Evolutionary conservation across 1,140 invertebrate genomes (phyloP).

Genomic region (Frieseomelitta varia): DNA sequence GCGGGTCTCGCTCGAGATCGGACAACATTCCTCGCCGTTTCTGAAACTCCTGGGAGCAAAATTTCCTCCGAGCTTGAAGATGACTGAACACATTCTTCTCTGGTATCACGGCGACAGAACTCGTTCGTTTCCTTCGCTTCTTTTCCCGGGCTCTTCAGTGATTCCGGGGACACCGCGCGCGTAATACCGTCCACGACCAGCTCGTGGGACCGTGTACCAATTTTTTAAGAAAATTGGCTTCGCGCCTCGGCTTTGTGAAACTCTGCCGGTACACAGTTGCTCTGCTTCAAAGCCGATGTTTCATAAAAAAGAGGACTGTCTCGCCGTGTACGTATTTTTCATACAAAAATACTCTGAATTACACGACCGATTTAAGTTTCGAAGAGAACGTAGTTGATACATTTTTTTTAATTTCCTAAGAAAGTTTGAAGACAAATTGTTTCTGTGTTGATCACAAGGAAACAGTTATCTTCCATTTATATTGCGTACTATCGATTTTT

Average conservation of each 20-base stretch:
- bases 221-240: constrained; percentile 18
- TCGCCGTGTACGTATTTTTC: background rate
- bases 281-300: background rate
- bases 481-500: no score
- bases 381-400: background rate
- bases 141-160: background rate
- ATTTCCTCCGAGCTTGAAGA: constrained; percentile 15
- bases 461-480: no score
- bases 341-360: background rate
- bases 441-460: no score
- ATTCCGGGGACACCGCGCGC: constrained; percentile 1
- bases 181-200: background rate
- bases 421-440: background rate
- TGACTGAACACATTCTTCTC: constrained; percentile 41
- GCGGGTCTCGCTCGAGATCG: background rate
- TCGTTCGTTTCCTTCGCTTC: constrained; percentile 20
- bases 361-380: background rate
- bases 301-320: background rate
- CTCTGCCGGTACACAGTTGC: background rate
- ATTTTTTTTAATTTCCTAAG: background rate
- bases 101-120: constrained; percentile 22
- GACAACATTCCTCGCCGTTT: background rate
- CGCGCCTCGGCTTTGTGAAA: background rate
- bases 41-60: background rate
- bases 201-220: constrained; percentile 5